These are phyloP conservation scores for Stomorhina lunata DNA, from an alignment of 2,888 invertebrate genomes.

Conservation along the genomic window DNA sequence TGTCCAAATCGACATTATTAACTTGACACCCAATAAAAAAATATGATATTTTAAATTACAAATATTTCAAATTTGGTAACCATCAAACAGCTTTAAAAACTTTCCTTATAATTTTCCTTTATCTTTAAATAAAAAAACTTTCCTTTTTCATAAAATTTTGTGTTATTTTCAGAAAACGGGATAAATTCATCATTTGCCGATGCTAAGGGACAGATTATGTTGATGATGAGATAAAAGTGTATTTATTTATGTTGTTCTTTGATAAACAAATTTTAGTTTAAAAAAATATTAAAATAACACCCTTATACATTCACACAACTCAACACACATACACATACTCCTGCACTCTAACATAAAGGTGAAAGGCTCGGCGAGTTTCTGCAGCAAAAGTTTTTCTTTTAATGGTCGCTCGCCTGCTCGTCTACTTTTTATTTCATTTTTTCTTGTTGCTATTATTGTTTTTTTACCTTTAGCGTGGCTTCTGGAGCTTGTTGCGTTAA, in stretches of 20 bases:
- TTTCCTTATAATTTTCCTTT: conserved; percentile 24
- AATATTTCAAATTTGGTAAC: no score
- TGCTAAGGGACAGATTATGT: conserved; percentile 60
- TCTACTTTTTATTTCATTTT: conserved; percentile 16
- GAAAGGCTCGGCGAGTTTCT: no score
- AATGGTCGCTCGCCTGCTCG: conserved; percentile 28
- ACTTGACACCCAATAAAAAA: no score
- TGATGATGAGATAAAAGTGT: conserved; percentile 56
- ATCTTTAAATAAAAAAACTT: conserved; percentile 29
- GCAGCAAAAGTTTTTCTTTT: conserved; percentile 52
- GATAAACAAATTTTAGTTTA: conserved; percentile 50
- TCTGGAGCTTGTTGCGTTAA: conserved; percentile 23
- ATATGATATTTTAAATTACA: no score
- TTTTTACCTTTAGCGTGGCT: conserved; percentile 51
- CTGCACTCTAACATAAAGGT: no score
- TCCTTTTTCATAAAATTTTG: conserved; percentile 10
- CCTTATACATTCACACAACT: neutral
- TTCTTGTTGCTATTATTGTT: conserved; percentile 24
- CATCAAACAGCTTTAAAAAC: no score
- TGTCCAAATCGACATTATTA: no score
- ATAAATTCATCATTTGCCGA: conserved; percentile 34
- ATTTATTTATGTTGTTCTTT: conserved; percentile 53
- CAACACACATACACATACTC: no score
- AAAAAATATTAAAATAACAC: conserved; percentile 30
- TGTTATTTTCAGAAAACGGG: conserved; percentile 1